Base-by-base conservation (phyloP, 2,888 invertebrate genomes). In the Furcula furcula region DNA sequence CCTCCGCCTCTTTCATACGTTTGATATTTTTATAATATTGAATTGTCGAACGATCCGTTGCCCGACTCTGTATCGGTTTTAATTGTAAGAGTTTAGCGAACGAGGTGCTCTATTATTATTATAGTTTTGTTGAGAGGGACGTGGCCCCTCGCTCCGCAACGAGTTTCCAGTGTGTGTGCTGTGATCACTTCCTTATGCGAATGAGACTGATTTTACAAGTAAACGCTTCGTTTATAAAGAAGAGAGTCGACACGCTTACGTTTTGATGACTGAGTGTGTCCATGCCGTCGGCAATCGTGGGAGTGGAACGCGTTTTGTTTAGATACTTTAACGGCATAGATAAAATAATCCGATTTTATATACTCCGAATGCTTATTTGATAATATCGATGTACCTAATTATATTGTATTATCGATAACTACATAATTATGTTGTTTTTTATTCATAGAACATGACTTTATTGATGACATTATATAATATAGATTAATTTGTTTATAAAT, bases 141-240 rank as follows among this genome's bases (percentile, higher is more conserved):
- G 60, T 63, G 76, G 79, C 72, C 81, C 76, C 82, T 81, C 76
- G 75, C 67, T 70, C 77, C 76, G 78, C 84, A 80, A 83, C 84
- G 85, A 84, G 76, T 83, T 81, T 85, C 86, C 87, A 83, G 86
- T 86, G 84, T 78, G 81, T 76, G 78, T 84, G 85, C 86, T 87
- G 87, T 87, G 86, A 87, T 84, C 83, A 85, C 84, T 86, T 87
- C 87, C 87, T 88, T 87, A 87, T 87, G 87, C 81, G 85, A 85
- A 87, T 86, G 87, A 88, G 87, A 88, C 87, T 88, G 87, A 88
- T 86, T 88, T 88, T 84, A 84, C 77, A 81, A 78, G 72, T 79
- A 80, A 83, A 74, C 72, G 79, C 76, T 85, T 83, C 77, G 76
- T 78, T 77, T 76, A 70, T 77, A n/a, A n/a, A 77, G 64, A 66